Percentiles rank a stretch among this genome's conserved stretches.
Conservation (phyloP, 1,140 invertebrate species). For the Eulimnadia texana region DNA sequence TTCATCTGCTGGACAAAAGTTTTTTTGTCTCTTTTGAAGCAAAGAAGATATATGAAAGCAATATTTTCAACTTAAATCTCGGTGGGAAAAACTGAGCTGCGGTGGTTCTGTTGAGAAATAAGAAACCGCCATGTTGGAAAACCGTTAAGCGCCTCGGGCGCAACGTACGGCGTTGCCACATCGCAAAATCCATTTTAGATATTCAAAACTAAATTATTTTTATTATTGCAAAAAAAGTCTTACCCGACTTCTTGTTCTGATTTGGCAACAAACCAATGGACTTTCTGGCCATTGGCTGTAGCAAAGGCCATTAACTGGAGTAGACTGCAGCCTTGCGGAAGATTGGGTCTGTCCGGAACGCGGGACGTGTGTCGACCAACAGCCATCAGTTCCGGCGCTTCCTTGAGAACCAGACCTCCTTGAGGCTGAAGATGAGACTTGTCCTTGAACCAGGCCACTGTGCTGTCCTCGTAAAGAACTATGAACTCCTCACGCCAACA, state of each 20-base stretch:
- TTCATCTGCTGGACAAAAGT: no score
- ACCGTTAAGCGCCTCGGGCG: no score
- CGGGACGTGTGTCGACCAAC: slow-evolving; percentile 54
- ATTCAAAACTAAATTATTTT: not conserved
- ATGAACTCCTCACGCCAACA: slow-evolving; percentile 67
- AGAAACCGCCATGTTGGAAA: no score
- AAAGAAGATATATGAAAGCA: no score
- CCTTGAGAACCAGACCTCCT: slow-evolving; percentile 44
- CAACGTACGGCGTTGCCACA: no score
- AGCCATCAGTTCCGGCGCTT: slow-evolving; percentile 60
- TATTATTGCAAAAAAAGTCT: slow-evolving; percentile 22
- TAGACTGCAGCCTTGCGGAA: slow-evolving; percentile 45
- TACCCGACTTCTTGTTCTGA: slow-evolving; percentile 49
- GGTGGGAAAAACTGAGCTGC: no score
- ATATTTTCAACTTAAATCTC: no score
- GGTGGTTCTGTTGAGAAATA: no score
- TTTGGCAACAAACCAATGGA: slow-evolving; percentile 46
- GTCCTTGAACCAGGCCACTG: slow-evolving; percentile 60
- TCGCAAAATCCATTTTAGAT: no score
- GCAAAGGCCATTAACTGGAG: slow-evolving; percentile 56
- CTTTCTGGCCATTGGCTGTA: slow-evolving; percentile 37
- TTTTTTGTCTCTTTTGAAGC: no score
- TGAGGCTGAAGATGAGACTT: slow-evolving; percentile 33
- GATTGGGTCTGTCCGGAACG: slow-evolving; percentile 48
- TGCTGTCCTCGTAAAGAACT: slow-evolving; percentile 60